These are phyloP conservation scores for Achlya flavicornis DNA, from an alignment of 2,888 invertebrate genomes.

Conservation along the genomic window DNA sequence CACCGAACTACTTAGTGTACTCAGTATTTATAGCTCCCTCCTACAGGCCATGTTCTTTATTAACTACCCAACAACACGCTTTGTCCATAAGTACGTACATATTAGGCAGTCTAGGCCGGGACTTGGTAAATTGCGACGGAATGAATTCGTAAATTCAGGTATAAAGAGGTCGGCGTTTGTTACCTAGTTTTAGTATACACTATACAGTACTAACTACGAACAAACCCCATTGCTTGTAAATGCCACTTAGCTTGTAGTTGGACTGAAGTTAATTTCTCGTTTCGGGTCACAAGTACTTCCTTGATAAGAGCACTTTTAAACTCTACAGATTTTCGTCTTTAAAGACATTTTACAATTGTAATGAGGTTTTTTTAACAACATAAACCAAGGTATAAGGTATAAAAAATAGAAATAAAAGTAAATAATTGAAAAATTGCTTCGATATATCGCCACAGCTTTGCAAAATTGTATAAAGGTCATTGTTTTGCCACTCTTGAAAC, in stretches of 20 bases:
- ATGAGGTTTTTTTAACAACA: too few species aligned
- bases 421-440: too few species aligned
- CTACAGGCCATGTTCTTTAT: neutral
- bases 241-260: neutral
- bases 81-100: neutral
- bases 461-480: too few species aligned
- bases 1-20: too few species aligned
- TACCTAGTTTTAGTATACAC: constrained; percentile 4
- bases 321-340: too few species aligned
- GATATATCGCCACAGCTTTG: too few species aligned
- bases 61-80: constrained; percentile 1
- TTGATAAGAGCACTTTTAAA: too few species aligned
- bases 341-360: too few species aligned
- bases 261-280: neutral
- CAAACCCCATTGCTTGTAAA: neutral
- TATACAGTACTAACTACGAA: neutral
- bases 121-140: constrained; percentile 1
- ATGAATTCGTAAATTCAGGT: constrained; percentile 5
- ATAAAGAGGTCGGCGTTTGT: constrained; percentile 10
- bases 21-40: neutral
- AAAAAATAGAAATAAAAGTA: too few species aligned
- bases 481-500: too few species aligned
- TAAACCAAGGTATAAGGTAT: too few species aligned
- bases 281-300: neutral
- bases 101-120: neutral